Base-by-base conservation (phyloP, 2,888 invertebrate genomes). In the Alcis repandata region DNA sequence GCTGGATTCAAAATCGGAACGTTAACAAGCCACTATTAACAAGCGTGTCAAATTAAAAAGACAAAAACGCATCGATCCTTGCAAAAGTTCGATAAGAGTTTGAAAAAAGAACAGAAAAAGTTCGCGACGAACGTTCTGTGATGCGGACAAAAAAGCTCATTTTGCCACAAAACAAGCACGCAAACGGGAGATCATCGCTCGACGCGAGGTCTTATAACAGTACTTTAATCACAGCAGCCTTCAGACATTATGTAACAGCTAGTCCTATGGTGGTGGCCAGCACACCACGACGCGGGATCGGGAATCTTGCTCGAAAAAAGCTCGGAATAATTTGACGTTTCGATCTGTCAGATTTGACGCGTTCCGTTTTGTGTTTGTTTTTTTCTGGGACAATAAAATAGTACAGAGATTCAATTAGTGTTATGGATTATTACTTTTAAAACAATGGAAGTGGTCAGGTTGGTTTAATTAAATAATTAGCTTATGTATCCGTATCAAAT, bases 141-240 rank as follows among this genome's bases (percentile, higher is more conserved):
- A 85, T 77, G 71, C 76, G 79, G 71, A 74, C 80, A 84, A 86
- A 87, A 86, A 90, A 91, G 86, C 88, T 89, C 85, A 92, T 90
- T 92, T 91, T 76, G 89, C 90, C 84, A 85, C 91, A 90, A 89
- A 89, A 90, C 88, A 85, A 87, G 86, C 89, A 88, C 83, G 85
- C 85, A 79, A 86, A 82, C 84, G 78, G 78, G 89, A 92, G 92
- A 93, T 93, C 93, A 93, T 93, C 93, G 92, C 45, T 71, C 82
- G 79, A 76, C 53, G 80, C 88, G 91, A 90, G 92, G 91, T 89
- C 92, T 91, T 84, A 78, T 94, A 94, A 94, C 93, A 89, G 94
- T 94, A 93, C 87, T 88, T 83, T 84, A 82, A 88, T 87, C 85
- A 83, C 75, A 75, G 71, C 86, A 86, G 87, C 82, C 86, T 90